Conservation (phyloP, 2,888 invertebrate species). For the Lissonota sp. region DNA sequence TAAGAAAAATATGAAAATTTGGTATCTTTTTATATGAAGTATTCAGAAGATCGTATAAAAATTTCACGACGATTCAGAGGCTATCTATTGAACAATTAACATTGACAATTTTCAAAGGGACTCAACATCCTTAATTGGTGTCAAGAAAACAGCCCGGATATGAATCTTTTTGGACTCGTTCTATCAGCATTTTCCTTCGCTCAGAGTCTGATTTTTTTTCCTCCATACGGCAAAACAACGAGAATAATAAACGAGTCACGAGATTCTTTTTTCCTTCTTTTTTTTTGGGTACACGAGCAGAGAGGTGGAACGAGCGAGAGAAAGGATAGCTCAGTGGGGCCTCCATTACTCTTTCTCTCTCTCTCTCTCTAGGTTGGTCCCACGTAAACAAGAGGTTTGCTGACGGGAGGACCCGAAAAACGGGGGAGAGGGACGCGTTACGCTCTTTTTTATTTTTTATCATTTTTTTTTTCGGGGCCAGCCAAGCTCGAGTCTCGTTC, state of each 20-base stretch:
- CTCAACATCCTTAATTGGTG: too few relatives aligned
- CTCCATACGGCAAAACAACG: too few relatives aligned
- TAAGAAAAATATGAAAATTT: too few relatives aligned
- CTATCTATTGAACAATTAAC: too few relatives aligned
- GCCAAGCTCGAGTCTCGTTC: constrained; percentile 52
- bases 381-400: constrained; percentile 69
- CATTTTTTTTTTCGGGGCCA: constrained; percentile 67
- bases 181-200: too few relatives aligned
- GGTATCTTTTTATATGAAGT: too few relatives aligned
- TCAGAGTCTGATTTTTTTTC: too few relatives aligned
- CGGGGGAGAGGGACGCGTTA: constrained; percentile 38
- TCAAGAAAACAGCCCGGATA: too few relatives aligned
- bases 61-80: too few relatives aligned
- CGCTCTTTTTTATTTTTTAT: constrained; percentile 45
- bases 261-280: neutral
- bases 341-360: constrained; percentile 9
- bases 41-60: too few relatives aligned
- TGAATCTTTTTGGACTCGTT: too few relatives aligned
- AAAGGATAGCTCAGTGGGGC: neutral
- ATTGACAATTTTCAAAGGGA: too few relatives aligned
- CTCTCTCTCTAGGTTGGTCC: constrained; percentile 28
- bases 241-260: constrained; percentile 16
- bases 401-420: constrained; percentile 50
- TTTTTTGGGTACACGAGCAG: constrained; percentile 15
- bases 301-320: neutral